Conservation (phyloP, 30 jellyfish, hydroid and myxozoan species). For the Hydractinia echinata region DNA sequence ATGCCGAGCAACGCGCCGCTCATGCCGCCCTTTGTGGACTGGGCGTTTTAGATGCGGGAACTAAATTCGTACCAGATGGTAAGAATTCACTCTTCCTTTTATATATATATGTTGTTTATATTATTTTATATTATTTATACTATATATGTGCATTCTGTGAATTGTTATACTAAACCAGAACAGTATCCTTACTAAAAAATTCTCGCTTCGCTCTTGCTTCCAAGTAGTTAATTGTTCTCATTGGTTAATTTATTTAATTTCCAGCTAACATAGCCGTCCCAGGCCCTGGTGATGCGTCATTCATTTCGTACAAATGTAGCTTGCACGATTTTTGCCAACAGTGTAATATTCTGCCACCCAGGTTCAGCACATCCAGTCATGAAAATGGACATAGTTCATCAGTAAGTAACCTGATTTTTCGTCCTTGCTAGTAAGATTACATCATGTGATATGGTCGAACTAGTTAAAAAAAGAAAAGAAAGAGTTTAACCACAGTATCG, state of each 20-base stretch:
- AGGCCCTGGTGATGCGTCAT: slow-evolving; percentile 92
- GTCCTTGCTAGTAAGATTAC: too few relatives aligned
- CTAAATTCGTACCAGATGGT: slow-evolving; percentile 70
- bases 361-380: slow-evolving; percentile 73
- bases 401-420: slow-evolving; percentile 31
- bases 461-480: too few relatives aligned
- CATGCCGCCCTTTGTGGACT: slow-evolving; percentile 71
- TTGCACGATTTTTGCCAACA: slow-evolving; percentile 98
- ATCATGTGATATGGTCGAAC: too few relatives aligned
- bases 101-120: not conserved
- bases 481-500: too few relatives aligned
- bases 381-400: slow-evolving; percentile 75
- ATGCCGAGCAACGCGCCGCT: slow-evolving; percentile 96
- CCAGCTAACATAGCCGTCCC: slow-evolving; percentile 94
- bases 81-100: not conserved
- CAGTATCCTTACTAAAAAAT: too few relatives aligned
- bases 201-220: too few relatives aligned
- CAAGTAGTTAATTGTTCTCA: not conserved
- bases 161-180: too few relatives aligned
- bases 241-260: not conserved
- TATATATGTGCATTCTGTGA: not conserved
- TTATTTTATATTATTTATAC: not conserved
- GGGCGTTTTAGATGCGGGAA: slow-evolving; percentile 57
- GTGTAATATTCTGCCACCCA: slow-evolving; percentile 93
- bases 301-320: slow-evolving; percentile 97